Conservation (phyloP, 2,113 vertebrate genomes). For the Odocoileus virginianus region DNA sequence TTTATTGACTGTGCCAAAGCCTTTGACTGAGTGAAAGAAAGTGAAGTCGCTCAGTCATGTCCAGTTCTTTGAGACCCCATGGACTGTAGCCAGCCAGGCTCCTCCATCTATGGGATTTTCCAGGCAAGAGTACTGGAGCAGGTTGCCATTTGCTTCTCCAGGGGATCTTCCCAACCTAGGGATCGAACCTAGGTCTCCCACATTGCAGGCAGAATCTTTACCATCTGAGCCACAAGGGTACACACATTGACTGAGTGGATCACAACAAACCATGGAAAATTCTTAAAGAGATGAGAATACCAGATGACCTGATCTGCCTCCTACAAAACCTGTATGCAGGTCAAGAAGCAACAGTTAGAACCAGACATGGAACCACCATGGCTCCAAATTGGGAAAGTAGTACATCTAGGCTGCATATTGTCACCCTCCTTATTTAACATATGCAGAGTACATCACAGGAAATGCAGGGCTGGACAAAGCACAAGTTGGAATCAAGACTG, state of each 20-base stretch:
- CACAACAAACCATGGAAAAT: background rate
- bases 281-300: background rate
- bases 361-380: background rate
- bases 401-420: background rate
- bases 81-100: background rate
- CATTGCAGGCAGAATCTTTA: background rate
- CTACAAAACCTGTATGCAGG: background rate
- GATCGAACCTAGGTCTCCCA: accelerated
- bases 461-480: too few species aligned
- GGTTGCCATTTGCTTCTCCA: background rate
- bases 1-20: background rate
- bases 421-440: background rate
- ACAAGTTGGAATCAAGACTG: too few species aligned
- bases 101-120: background rate
- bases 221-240: background rate
- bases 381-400: background rate
- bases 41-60: background rate
- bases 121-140: background rate
- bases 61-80: background rate
- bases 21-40: background rate
- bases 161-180: background rate
- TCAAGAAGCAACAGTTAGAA: background rate
- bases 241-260: background rate
- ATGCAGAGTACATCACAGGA: background rate
- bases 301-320: background rate